These are phyloP conservation scores for Lepidurus arcticus DNA, from an alignment of 1,140 invertebrate species.

Conservation along the genomic window DNA sequence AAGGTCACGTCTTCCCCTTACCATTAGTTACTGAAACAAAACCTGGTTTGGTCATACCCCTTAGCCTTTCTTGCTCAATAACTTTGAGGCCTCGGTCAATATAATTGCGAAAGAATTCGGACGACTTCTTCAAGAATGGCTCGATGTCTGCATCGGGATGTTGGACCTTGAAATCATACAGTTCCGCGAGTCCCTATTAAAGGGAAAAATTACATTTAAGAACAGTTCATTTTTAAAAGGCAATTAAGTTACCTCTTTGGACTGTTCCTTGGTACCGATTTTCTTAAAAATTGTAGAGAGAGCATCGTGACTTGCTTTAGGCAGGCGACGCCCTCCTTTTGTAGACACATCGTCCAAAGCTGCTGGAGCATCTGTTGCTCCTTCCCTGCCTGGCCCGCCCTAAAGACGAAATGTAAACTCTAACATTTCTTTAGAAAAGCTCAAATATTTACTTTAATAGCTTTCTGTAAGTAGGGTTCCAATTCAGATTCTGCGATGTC, in stretches of 20 bases:
- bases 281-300: constrained; percentile 86
- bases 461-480: constrained; percentile 67
- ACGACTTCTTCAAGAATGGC: constrained; percentile 79
- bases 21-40: constrained; percentile 28
- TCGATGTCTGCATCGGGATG: constrained; percentile 88
- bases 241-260: constrained; percentile 57
- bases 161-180: constrained; percentile 84
- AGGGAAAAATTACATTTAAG: constrained; percentile 33
- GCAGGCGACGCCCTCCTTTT: constrained; percentile 49
- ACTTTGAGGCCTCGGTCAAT: constrained; percentile 78
- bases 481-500: constrained; percentile 63
- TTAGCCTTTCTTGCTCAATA: constrained; percentile 56
- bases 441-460: constrained; percentile 14
- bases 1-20: not conserved
- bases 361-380: not conserved
- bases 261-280: constrained; percentile 82
- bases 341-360: constrained; percentile 8
- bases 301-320: constrained; percentile 70
- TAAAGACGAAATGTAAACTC: not conserved
- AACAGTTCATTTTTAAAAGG: not conserved
- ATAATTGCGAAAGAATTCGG: constrained; percentile 86
- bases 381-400: not conserved
- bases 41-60: not conserved
- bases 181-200: constrained; percentile 64
- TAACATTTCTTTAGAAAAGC: not conserved